Evolutionary conservation across 2,888 invertebrate species (phyloP).

Genomic region (Vandiemenella viatica): DNA sequence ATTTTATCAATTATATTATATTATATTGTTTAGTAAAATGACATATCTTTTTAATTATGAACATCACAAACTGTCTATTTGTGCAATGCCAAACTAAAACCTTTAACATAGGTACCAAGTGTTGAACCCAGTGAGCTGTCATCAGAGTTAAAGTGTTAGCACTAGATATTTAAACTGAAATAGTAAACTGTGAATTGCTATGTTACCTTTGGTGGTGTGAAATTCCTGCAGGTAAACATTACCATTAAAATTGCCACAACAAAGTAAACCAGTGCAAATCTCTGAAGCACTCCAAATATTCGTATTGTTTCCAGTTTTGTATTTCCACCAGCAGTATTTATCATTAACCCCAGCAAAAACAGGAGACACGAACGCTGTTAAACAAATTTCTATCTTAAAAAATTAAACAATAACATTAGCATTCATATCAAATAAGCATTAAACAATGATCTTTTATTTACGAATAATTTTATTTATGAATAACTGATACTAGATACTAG

Average conservation of each 20-base stretch:
- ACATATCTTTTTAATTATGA: too few species aligned
- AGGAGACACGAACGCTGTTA: constrained; percentile 57
- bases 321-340: constrained; percentile 52
- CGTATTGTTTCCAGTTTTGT: constrained; percentile 50
- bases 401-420: too few species aligned
- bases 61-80: too few species aligned
- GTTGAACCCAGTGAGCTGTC: too few species aligned
- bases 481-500: constrained; percentile 4
- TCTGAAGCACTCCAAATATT: constrained; percentile 80
- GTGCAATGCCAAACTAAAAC: too few species aligned
- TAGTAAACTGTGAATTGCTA: too few species aligned
- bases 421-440: too few species aligned
- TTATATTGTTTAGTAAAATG: too few species aligned
- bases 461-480: constrained; percentile 1
- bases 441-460: constrained; percentile 7
- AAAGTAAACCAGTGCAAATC: constrained; percentile 72
- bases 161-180: background rate
- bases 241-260: constrained; percentile 47
- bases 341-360: constrained; percentile 58
- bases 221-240: constrained; percentile 11
- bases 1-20: too few species aligned
- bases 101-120: too few species aligned
- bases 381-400: constrained; percentile 2
- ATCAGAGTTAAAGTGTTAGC: too few species aligned
- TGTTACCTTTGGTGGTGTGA: constrained; percentile 9